phyloP scores from a whole-genome alignment of 2,888 invertebrate genomes.

The Pristionchus entomophagus region DNA sequence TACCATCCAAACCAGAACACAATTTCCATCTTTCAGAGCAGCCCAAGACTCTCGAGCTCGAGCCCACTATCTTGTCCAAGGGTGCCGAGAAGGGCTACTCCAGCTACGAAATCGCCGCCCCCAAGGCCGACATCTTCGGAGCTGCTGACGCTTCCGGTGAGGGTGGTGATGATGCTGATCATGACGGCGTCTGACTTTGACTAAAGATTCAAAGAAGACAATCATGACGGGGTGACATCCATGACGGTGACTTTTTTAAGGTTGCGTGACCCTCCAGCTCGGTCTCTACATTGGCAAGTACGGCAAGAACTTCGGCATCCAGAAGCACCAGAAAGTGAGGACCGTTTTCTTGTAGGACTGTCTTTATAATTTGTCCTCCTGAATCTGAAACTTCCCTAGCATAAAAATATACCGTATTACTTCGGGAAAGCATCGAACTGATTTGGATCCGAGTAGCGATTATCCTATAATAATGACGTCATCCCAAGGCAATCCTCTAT shows the following conservation, averaged over 20 bases:
- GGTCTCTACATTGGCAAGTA: constrained; percentile 59
- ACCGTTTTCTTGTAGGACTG: background rate
- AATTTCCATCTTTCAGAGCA: background rate
- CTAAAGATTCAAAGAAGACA: too few species aligned
- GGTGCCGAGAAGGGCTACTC: constrained; percentile 30
- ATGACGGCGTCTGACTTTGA: too few species aligned
- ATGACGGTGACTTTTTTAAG: constrained; percentile 47
- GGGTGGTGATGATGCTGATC: background rate
- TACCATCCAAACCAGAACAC: background rate
- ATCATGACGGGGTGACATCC: too few species aligned
- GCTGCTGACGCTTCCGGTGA: background rate
- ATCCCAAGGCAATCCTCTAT: background rate
- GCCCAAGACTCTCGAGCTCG: constrained; percentile 38
- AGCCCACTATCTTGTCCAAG: constrained; percentile 15
- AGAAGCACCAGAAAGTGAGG: constrained; percentile 55
- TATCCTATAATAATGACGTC: too few species aligned
- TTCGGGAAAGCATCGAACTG: too few species aligned
- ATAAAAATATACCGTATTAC: too few species aligned
- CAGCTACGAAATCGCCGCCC: constrained; percentile 28
- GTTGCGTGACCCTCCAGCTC: constrained; percentile 60
- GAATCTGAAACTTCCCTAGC: too few species aligned
- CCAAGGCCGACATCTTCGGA: constrained; percentile 34
- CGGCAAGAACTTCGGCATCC: constrained; percentile 51
- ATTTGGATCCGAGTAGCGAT: too few species aligned
- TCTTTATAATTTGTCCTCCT: too few species aligned